Percentiles rank a stretch among this genome's conserved stretches.
Conservation (phyloP, 2,888 invertebrate species). For the Rhagonycha lutea region DNA sequence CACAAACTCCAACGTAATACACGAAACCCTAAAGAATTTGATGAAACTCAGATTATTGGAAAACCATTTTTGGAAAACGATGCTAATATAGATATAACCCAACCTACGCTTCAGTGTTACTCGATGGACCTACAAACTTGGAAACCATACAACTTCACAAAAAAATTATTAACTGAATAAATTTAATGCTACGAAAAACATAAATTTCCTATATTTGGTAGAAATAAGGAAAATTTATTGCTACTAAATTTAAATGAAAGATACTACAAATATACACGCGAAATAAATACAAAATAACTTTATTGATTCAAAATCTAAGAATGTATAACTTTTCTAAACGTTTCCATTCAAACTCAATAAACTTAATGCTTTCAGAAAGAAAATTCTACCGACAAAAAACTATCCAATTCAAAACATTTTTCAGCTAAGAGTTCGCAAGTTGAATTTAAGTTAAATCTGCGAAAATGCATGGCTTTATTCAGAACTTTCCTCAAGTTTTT, state of each 20-base stretch:
- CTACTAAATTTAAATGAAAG: not conserved
- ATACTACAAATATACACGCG: not conserved
- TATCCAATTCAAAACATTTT: conserved; percentile 8
- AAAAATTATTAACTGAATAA: not conserved
- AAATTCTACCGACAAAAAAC: not conserved
- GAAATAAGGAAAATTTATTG: not conserved
- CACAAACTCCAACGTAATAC: not conserved
- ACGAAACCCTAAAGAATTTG: not conserved
- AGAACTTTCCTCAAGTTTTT: conserved; percentile 7
- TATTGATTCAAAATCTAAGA: not conserved
- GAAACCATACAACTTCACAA: not conserved
- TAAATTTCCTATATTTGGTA: not conserved
- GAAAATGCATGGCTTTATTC: conserved; percentile 17
- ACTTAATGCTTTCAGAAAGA: not conserved
- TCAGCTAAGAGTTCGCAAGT: conserved; percentile 11
- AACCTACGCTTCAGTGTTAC: not conserved
- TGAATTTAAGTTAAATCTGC: conserved; percentile 17
- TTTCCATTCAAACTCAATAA: not conserved
- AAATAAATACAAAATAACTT: not conserved
- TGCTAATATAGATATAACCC: not conserved
- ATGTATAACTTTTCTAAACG: not conserved
- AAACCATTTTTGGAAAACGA: not conserved
- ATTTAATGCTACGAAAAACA: not conserved
- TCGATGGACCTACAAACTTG: not conserved
- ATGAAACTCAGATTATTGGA: not conserved